Conservation (phyloP, 2,888 invertebrate genomes). For the Venusia cambrica region DNA sequence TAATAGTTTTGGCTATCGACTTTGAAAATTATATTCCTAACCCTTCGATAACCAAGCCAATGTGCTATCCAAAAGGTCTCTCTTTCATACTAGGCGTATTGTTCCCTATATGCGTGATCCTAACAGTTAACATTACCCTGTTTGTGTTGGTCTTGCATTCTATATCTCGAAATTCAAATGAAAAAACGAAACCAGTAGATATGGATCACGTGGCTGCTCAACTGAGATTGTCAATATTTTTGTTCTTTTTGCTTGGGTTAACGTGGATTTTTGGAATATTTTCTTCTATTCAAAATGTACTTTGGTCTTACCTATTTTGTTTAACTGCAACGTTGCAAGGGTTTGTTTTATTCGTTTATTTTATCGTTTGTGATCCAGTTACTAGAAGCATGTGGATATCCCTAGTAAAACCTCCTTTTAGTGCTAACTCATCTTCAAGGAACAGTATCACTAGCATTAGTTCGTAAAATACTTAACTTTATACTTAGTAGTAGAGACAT, state of each 20-base stretch:
- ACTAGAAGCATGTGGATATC: conserved; percentile 78
- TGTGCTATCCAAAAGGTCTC: conserved; percentile 80
- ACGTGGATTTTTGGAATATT: conserved; percentile 83
- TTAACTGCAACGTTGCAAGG: conserved; percentile 83
- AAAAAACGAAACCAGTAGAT: conserved; percentile 65
- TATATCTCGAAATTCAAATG: conserved; percentile 73
- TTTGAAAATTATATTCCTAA: conserved; percentile 67
- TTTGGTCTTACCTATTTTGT: conserved; percentile 83
- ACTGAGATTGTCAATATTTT: conserved; percentile 76
- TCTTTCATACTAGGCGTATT: conserved; percentile 73
- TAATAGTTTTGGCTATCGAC: conserved; percentile 64
- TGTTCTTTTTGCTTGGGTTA: conserved; percentile 82
- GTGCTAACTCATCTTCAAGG: conserved; percentile 43
- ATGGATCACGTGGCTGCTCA: conserved; percentile 70
- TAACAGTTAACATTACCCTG: conserved; percentile 74
- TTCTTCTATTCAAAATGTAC: conserved; percentile 68
- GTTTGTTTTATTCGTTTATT: conserved; percentile 82
- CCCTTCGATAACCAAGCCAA: conserved; percentile 38
- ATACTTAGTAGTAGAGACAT: too few species aligned
- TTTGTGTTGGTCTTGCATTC: conserved; percentile 79
- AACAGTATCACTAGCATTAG: conserved; percentile 56
- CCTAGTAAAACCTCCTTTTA: conserved; percentile 58
- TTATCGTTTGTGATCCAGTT: conserved; percentile 78
- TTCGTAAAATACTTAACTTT: too few species aligned
- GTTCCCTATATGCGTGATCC: conserved; percentile 75